These are phyloP conservation scores for Torymus texanus DNA, from an alignment of 2,888 invertebrate genomes.

Conservation along the genomic window DNA sequence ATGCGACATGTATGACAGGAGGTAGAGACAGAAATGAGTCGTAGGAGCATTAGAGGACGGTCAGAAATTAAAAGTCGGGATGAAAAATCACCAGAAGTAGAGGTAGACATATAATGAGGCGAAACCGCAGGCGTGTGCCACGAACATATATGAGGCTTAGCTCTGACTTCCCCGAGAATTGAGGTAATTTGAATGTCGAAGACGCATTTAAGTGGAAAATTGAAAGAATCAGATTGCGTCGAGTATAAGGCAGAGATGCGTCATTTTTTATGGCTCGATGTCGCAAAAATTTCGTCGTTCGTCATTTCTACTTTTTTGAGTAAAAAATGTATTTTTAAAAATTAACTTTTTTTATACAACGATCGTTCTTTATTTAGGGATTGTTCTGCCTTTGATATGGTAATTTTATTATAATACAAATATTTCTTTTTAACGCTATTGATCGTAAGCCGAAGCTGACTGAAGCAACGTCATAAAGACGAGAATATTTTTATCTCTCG, in stretches of 20 bases:
- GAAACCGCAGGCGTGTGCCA: conserved; percentile 49
- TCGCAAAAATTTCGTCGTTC: not conserved
- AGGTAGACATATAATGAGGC: conserved; percentile 29
- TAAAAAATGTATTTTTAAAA: too few species aligned
- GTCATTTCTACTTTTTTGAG: too few species aligned
- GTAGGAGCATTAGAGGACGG: not conserved
- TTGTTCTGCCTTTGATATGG: too few species aligned
- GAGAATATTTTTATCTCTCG: too few species aligned
- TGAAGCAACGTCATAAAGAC: too few species aligned
- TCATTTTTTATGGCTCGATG: too few species aligned
- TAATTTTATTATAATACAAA: too few species aligned
- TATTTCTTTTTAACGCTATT: too few species aligned
- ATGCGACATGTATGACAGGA: not conserved
- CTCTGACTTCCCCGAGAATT: not conserved
- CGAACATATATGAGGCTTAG: conserved; percentile 3
- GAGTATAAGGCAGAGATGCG: not conserved
- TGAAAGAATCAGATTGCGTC: not conserved
- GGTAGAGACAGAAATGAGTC: conserved; percentile 29
- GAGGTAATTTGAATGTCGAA: conserved; percentile 23
- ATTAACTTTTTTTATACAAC: too few species aligned
- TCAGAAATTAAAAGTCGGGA: conserved; percentile 33
- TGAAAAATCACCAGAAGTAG: conserved; percentile 27
- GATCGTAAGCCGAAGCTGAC: too few species aligned
- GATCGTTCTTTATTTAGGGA: too few species aligned
- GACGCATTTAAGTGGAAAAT: conserved; percentile 13